These are phyloP conservation scores for Athalia rosae DNA, from an alignment of 2,888 invertebrate species.

Conservation along the genomic window DNA sequence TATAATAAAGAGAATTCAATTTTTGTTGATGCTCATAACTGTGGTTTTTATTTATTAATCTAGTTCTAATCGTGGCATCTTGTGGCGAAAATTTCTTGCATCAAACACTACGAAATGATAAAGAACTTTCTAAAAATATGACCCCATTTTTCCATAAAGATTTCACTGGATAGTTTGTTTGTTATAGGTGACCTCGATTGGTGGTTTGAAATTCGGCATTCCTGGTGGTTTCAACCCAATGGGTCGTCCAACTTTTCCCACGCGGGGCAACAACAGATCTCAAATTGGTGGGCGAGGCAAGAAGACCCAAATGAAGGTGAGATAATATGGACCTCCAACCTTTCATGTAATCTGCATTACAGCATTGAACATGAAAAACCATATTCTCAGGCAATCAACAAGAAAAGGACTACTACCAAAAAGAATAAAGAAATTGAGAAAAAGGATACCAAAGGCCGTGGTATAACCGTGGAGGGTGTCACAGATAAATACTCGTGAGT, in stretches of 20 bases:
- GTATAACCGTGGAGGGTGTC: conserved; percentile 65
- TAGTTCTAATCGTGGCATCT: not conserved
- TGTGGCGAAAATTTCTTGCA: conserved; percentile 45
- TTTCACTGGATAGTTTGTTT: not conserved
- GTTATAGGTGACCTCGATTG: conserved; percentile 72
- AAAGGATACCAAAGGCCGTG: conserved; percentile 65
- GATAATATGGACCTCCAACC: conserved; percentile 45
- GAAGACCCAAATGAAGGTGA: conserved; percentile 70
- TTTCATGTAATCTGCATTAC: conserved; percentile 13
- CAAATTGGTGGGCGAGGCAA: conserved; percentile 67
- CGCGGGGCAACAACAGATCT: conserved; percentile 64
- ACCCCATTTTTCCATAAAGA: not conserved
- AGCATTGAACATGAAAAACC: not conserved
- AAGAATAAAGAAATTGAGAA: conserved; percentile 68
- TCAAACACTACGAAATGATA: not conserved
- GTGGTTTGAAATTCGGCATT: conserved; percentile 68
- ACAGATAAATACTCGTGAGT: conserved; percentile 68
- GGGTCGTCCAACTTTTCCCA: conserved; percentile 66
- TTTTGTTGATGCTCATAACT: conserved; percentile 54
- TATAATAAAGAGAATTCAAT: conserved; percentile 58
- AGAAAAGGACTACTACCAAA: conserved; percentile 66
- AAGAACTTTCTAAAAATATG: not conserved
- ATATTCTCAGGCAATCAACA: conserved; percentile 65
- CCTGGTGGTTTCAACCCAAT: conserved; percentile 64
- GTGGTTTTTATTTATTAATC: conserved; percentile 54